Base-by-base conservation (phyloP, 1,140 invertebrate genomes). In the Teleogryllus occipitalis region DNA sequence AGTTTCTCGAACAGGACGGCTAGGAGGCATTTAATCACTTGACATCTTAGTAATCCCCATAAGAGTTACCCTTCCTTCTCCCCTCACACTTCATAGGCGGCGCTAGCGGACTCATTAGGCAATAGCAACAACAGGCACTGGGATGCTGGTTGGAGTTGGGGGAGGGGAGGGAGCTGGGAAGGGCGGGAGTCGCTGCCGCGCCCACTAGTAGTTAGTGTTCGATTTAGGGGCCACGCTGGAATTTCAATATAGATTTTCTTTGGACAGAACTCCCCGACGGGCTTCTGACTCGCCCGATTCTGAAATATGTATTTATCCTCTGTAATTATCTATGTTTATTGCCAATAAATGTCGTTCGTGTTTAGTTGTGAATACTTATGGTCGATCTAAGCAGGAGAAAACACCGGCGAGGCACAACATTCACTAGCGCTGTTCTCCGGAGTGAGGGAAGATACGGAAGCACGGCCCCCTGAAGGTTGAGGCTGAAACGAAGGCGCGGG, bases 181-280 rank as follows among this genome's bases (percentile, higher is more conserved):
- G 54, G 54, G 54, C 54, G 54, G 54, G 54, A 65, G 10, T 65
- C 54, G 18, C 54, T 18, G 54, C 54, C 54, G 54, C 54, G 18
- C 54, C 54, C 54, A 65, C 54, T 65, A 18, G 54, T 65, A 18
- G 54, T 65, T 65, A 65, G 54, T 7, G 54, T 65, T 18, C 54
- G 54, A 65, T 65, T 65, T 65, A 65, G 10, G 54, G 54, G 54
- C 18, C 54, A 14, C 54, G 10, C 18, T 18, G 54, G 54, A 65
- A 65, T 65, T 65, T 65, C 54, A 65, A 65, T 65, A 65, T 65
- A 65, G 54, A 65, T 65, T 65, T 65, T 65, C 54, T 18, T 65
- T 65, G 10, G 10, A 18, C 10, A 10, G 10, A 18, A 14, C 10
- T 18, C 54, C 18, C 54, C 54, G 54, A 65, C 18, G 54, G 54